Base-by-base conservation (phyloP, 1,140 invertebrate genomes). In the Drosophila insularis region DNA sequence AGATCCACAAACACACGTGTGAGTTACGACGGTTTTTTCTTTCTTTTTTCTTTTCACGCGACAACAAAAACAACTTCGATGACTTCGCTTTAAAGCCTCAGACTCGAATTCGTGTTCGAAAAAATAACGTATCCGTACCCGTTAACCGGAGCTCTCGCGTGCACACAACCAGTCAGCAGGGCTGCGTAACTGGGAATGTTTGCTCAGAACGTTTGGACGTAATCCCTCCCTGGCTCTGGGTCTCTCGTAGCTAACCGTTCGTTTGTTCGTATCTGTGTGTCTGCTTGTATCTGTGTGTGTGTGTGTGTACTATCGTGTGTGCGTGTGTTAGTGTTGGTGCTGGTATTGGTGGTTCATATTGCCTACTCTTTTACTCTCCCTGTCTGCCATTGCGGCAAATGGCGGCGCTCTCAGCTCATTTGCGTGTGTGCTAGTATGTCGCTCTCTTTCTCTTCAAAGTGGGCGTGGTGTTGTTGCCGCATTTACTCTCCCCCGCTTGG, bases 351-450 rank as follows among this genome's bases (percentile, higher is more conserved):
- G 17, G 62, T 8, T 60, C 31, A 27, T 69, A 27, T 56, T 43
- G 63, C 32, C 19, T 23, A 63, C 54, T 21, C 55, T 39, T 74
- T 86, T 31, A 23, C 64, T 35, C 78, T 63, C 46, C 32, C 32
- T 54, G 32, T 10, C 55, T 11, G 37, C 8, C 54, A 56, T 60
- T 78, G 43, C 68, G 59, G 75, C 82, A 87, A 87, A 87, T 87
- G 82, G 82, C 82, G 82, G 79, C 77, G 80, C 84, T 87, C 84
- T 87, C 82, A 82, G 84, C 85, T 79, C 79, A 85, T 80, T 87
- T 64, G 69, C 63, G 75, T 75, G 70, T 71, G n/a, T 43, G 61
- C 27, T 32, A 66, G 58, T 87, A 81, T 71, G 27, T 14, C 68
- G 76, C 31, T 71, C 74, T 72, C 81, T 64, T 75, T 86, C 71